Evolutionary conservation across 2,888 invertebrate species (phyloP), one percentile per base, ranked within the genome.

Genomic region (Volucella bombylans): DNA sequence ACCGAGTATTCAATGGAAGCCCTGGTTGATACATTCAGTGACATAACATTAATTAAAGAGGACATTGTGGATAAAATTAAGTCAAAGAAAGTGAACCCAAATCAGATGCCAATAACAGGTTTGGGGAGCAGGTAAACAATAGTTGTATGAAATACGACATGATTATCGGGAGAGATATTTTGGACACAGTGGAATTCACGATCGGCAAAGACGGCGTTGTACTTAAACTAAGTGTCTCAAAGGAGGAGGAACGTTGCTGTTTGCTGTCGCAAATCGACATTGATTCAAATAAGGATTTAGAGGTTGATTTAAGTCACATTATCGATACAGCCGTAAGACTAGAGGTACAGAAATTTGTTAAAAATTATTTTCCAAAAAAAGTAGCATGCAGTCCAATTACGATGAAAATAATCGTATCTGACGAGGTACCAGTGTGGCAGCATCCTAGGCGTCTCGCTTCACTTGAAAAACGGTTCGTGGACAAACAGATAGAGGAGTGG

Each of bases 401-500:
- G 8, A 71, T 71, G 71, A 71, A 50, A 15, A 71, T n/a, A n/a
- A n/a, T n/a, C n/a, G n/a, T n/a, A n/a, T n/a, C n/a, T n/a, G n/a
- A n/a, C n/a, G n/a, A n/a, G 8, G 23, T 59, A 59, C 59, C 71
- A n/a, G 61, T 71, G 11, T 71, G 68, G 55, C 68, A 68, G 14
- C 55, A 68, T 68, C 68, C 68, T 14, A 11, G 71, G 8, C 71
- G 50, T 50, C 61, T 71, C 1, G 52, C 61, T 4, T 39, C 59
- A 59, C 67, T 68, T 4, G 45, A 54, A 55, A 55, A 54, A 41
- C 41, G 23, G 54, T 52, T 55, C 38, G 68, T 43, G 23, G 43
- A 55, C 12, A 54, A 68, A 11, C 45, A 68, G 8, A 15, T 68
- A 9, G 1, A 6, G 14, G 68, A 68, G 18, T 55, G 45, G 68